phyloP scores from a whole-genome alignment of 2,888 invertebrate species.

The Busseola fusca region DNA sequence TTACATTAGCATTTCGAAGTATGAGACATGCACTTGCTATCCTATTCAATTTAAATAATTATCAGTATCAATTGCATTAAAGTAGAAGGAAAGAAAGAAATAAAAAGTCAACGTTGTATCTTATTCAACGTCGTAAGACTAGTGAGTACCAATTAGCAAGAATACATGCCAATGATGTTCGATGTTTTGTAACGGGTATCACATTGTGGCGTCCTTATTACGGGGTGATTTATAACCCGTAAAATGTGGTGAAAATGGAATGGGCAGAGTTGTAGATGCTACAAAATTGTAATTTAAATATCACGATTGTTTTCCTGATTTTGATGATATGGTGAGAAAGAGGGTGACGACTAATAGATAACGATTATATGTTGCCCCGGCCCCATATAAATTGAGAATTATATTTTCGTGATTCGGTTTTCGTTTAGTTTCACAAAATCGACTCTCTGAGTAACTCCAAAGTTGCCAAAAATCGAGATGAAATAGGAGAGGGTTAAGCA shows the following conservation, averaged over 20 bases:
- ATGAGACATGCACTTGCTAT: conserved; percentile 67
- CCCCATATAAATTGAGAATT: neutral
- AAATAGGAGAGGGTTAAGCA: neutral
- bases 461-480: neutral
- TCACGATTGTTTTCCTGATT: neutral
- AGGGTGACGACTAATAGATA: neutral
- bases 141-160: conserved; percentile 80
- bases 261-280: too few species aligned
- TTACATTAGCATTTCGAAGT: conserved; percentile 61
- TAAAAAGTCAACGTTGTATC: conserved; percentile 68
- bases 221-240: conserved; percentile 6
- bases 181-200: conserved; percentile 59
- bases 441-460: neutral
- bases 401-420: neutral
- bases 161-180: conserved; percentile 73
- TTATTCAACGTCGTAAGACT: conserved; percentile 71
- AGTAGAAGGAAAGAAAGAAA: conserved; percentile 65
- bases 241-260: conserved; percentile 4
- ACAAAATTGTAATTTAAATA: neutral
- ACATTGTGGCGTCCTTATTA: conserved; percentile 54
- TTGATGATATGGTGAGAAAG: neutral
- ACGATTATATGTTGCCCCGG: neutral
- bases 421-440: neutral
- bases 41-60: conserved; percentile 77
- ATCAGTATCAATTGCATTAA: conserved; percentile 77